Base-by-base conservation (phyloP, 2,888 invertebrate genomes). In the Conistra vaccinii region DNA sequence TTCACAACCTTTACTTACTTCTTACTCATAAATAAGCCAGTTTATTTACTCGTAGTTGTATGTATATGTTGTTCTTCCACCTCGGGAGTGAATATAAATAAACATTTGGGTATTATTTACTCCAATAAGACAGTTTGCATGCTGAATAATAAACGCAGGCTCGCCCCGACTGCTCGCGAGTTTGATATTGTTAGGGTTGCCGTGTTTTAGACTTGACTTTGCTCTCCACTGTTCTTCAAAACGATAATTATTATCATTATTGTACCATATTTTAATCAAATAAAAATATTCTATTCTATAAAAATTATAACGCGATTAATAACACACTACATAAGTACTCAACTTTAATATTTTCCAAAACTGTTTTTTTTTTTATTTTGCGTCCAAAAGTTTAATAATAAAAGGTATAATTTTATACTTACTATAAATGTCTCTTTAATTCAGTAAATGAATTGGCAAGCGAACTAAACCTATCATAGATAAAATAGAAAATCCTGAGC, bases 91-190 rank as follows among this genome's bases (percentile, higher is more conserved):
- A 60, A 70, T 63, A 84, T 78, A 81, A 83, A 83, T 76, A 82
- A 84, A 76, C 75, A 82, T 77, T 80, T 35, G 69, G 61, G 53
- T 81, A 81, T 85, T 86, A 85, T 87, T 83, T 80, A 82, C 82
- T 81, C 85, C 82, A 87, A 85, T 86, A 86, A 87, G 78, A 85
- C 84, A 39, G 70, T 87, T 86, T 85, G 76, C 78, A 85, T 82
- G 68, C 75, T 87, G 86, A 82, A 87, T 87, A 87, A 86, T 86
- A 86, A 87, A 85, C 68, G 65, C 12, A 71, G 68, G 42, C 73
- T 73, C 76, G 73, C 29, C 71, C 42, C 70, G 74, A 55, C 69
- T 32, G 68, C 70, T 86, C 77, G 62, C 65, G 78, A 82, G 74
- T 78, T 87, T 81, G 78, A 81, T 67, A 62, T 14, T 6, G 57